These are phyloP conservation scores for Mycteria americana DNA, from an alignment of 2,797 vertebrate species.

Conservation along the genomic window DNA sequence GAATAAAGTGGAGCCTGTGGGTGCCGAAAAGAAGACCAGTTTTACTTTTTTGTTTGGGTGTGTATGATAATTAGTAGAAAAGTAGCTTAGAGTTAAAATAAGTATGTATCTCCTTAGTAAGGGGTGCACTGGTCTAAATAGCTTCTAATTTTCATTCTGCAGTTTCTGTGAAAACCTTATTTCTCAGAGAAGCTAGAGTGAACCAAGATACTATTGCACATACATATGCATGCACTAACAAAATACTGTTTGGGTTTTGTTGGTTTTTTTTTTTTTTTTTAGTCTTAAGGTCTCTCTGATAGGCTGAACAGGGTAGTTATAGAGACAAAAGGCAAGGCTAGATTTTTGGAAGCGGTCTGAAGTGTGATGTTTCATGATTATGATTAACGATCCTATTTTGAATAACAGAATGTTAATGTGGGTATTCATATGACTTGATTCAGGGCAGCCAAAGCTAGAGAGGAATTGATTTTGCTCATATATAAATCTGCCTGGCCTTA, in stretches of 20 bases:
- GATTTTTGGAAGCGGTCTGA: background rate
- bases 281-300: background rate
- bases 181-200: background rate
- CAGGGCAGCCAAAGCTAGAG: background rate
- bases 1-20: background rate
- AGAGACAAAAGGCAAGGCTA: background rate
- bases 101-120: background rate
- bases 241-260: background rate
- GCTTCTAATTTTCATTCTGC: background rate
- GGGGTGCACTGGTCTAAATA: background rate
- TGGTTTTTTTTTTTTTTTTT: background rate
- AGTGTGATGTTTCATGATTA: background rate
- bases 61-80: background rate
- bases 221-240: background rate
- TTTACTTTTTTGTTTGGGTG: background rate
- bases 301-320: background rate
- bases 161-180: background rate
- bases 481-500: background rate
- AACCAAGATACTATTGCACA: background rate
- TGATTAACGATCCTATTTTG: background rate
- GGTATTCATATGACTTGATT: background rate
- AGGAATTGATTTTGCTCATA: background rate
- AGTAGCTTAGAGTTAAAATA: background rate
- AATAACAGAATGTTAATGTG: background rate
- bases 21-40: background rate